Percentiles rank a stretch among this genome's conserved stretches.
Evolutionary conservation across 2,888 invertebrate genomes (phyloP).

Genomic region (Encarsia formosa): DNA sequence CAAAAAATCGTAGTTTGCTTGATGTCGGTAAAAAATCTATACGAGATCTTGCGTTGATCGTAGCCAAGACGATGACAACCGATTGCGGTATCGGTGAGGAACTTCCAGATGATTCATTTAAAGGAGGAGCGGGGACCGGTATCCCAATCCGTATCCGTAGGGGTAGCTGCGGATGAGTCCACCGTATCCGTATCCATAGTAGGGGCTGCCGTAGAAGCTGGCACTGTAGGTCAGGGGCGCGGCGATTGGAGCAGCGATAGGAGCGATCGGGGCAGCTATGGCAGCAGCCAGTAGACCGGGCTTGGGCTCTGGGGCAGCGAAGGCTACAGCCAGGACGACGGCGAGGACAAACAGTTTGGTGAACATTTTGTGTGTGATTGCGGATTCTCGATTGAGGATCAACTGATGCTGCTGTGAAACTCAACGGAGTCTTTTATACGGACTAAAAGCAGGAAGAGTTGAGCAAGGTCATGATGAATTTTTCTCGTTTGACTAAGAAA

Average conservation of each 20-base stretch:
- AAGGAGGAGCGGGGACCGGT: too few species aligned
- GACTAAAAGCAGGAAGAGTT: background rate
- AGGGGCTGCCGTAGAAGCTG: too few species aligned
- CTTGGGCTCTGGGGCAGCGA: conserved; percentile 4
- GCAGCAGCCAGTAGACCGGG: conserved; percentile 1
- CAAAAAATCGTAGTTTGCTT: too few species aligned
- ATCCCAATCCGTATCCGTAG: too few species aligned
- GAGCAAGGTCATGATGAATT: background rate
- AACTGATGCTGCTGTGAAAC: background rate
- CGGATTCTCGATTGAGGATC: conserved; percentile 6
- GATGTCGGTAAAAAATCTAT: too few species aligned
- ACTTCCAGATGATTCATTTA: too few species aligned
- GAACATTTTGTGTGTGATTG: conserved; percentile 10
- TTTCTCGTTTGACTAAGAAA: too few species aligned
- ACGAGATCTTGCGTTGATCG: too few species aligned
- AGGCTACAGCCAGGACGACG: conserved; percentile 16
- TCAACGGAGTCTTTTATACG: conserved; percentile 6
- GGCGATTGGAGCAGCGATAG: background rate
- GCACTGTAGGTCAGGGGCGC: background rate
- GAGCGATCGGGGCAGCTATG: background rate
- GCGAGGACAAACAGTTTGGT: conserved; percentile 16
- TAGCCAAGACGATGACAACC: too few species aligned
- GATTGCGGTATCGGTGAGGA: too few species aligned
- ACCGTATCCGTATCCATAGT: background rate
- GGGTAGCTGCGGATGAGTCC: background rate